These are phyloP conservation scores for Etheostoma spectabile DNA, from an alignment of 2,113 vertebrate species.

Conservation along the genomic window DNA sequence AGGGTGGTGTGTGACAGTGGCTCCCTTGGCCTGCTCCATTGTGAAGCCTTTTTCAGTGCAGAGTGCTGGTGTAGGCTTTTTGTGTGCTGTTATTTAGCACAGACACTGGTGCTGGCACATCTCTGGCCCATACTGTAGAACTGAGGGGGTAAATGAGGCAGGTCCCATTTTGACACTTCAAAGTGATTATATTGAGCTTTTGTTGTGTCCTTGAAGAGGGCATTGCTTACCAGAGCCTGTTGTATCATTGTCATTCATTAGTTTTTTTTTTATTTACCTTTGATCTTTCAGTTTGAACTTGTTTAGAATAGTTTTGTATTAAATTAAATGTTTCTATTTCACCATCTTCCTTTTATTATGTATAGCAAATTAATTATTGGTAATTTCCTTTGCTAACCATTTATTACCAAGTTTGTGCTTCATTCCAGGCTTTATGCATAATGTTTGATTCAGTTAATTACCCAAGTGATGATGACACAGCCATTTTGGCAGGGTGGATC, in stretches of 20 bases:
- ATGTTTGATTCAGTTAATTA: conserved; percentile 67
- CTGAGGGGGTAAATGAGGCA: conserved; percentile 61
- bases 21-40: conserved; percentile 75
- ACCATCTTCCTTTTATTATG: not conserved
- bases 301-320: conserved; percentile 3
- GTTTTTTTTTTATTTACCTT: conserved; percentile 47
- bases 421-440: conserved; percentile 15
- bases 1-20: conserved; percentile 73
- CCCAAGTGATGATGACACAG: conserved; percentile 57
- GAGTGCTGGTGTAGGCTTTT: conserved; percentile 71
- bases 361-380: not conserved
- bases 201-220: conserved; percentile 66
- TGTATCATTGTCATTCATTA: conserved; percentile 39
- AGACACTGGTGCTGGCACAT: conserved; percentile 64
- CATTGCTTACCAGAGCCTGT: conserved; percentile 27
- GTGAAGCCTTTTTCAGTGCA: conserved; percentile 71
- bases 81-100: conserved; percentile 76
- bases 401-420: conserved; percentile 19
- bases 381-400: conserved; percentile 17
- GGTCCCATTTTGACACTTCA: conserved; percentile 71
- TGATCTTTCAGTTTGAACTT: conserved; percentile 40
- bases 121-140: conserved; percentile 53
- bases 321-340: not conserved
- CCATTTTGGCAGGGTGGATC: conserved; percentile 51
- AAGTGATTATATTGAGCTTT: conserved; percentile 57